Evolutionary conservation across 2,888 invertebrate species (phyloP), one percentile per base, ranked within the genome.

Genomic region (Stegana nigrithorax): DNA sequence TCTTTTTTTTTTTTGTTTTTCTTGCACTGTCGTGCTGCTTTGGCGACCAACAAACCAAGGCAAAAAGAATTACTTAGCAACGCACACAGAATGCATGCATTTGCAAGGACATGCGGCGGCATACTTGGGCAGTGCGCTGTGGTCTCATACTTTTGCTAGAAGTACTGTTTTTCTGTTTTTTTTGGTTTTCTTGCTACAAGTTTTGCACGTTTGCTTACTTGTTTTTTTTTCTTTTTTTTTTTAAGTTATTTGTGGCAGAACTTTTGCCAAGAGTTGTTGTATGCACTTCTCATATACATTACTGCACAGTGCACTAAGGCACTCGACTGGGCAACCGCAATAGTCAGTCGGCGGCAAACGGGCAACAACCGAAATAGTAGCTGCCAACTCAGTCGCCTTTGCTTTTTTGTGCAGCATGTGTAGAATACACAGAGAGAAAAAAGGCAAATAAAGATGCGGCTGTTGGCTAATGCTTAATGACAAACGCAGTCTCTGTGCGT

Each of bases 61-160:
- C 14, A 45, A 47, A 47, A 45, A 36, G 57, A 57, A n/a, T 59
- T 62, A 63, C 50, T 63, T 67, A 59, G 67, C 58, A 67, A 51
- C 58, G 70, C 70, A 72, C 66, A 72, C 68, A 66, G 39, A 39
- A 10, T 36, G 5, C 14, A n/a, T 69, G 63, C 62, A 58, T 58
- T 25, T 62, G 57, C 55, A 58, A 57, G 60, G 26, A 59, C 39
- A 4, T 17, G 64, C 60, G 57, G 59, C 60, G 44, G 58, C 45
- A 65, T n/a, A n/a, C n/a, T n/a, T n/a, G n/a, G n/a, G n/a, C n/a
- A n/a, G n/a, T n/a, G n/a, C n/a, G n/a, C n/a, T n/a, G n/a, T n/a
- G n/a, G n/a, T n/a, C n/a, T n/a, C n/a, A 39, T 14, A 39, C 39
- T 39, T 39, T 29, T 29, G 4, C 39, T 6, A n/a, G 39, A 39